A percentile compares a stretch with the other conserved stretches of the same genome.
phyloP scores from a whole-genome alignment of 2,797 vertebrate species.

The Sandelia bainsii region DNA sequence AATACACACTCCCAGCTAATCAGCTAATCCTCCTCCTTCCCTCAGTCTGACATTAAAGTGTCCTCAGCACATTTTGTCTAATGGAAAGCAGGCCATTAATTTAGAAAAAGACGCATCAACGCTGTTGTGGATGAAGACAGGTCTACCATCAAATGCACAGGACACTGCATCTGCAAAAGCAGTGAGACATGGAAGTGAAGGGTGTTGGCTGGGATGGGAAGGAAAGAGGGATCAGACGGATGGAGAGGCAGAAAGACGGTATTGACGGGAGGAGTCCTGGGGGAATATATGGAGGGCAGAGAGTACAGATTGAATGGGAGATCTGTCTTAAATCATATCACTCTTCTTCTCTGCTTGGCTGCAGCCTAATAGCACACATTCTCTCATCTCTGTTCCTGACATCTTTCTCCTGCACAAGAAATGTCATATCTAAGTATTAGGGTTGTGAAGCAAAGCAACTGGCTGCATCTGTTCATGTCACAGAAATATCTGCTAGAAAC shows the following conservation, averaged over 20 bases:
- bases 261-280: conserved; percentile 25
- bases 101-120: conserved; percentile 33
- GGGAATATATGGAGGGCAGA: conserved; percentile 50
- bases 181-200: conserved; percentile 11
- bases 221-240: conserved; percentile 46
- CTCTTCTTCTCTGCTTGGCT: conserved; percentile 20
- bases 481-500: background rate
- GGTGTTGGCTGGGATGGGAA: conserved; percentile 17
- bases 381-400: conserved; percentile 1
- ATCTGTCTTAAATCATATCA: conserved; percentile 60
- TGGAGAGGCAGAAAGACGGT: conserved; percentile 41
- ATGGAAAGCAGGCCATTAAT: conserved; percentile 61
- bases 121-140: conserved; percentile 25
- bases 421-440: background rate
- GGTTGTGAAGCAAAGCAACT: background rate
- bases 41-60: conserved; percentile 47
- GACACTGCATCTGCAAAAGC: conserved; percentile 12
- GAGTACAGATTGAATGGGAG: conserved; percentile 51
- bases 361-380: conserved; percentile 22
- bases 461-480: background rate
- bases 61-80: conserved; percentile 53
- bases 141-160: conserved; percentile 25
- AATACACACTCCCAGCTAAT: conserved; percentile 40
- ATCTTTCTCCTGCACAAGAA: background rate
- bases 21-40: conserved; percentile 54